Conservation (phyloP, 2,113 vertebrate species). For the Barbus barbus region DNA sequence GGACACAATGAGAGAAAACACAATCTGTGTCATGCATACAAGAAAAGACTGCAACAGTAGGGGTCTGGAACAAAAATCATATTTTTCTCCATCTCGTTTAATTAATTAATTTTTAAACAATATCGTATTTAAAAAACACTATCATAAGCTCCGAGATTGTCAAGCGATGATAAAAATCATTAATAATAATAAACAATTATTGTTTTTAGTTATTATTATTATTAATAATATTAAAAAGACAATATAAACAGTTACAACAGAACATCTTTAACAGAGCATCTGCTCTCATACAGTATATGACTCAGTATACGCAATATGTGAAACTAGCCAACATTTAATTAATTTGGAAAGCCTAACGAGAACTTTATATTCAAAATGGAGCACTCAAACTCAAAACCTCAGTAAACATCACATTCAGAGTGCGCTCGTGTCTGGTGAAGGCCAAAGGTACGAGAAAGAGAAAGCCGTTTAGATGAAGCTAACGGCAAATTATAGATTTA, state of each 20-base stretch:
- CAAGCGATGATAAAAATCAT: background rate
- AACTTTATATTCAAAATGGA: background rate
- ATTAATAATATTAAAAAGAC: too few relatives aligned
- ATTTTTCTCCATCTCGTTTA: background rate
- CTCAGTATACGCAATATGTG: background rate
- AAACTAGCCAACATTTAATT: background rate
- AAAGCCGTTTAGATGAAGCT: constrained; percentile 12
- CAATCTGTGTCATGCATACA: constrained; percentile 3
- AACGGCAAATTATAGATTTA: constrained; percentile 23
- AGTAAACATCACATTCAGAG: background rate
- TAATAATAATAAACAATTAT: too few relatives aligned
- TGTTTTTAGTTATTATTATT: too few relatives aligned
- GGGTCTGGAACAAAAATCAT: background rate
- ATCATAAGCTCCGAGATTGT: background rate
- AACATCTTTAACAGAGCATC: background rate
- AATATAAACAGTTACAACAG: too few relatives aligned
- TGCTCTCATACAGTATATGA: too few relatives aligned
- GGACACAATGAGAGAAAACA: background rate
- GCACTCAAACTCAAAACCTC: background rate
- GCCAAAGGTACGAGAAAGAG: background rate
- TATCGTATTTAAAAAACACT: too few relatives aligned
- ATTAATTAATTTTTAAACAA: too few relatives aligned
- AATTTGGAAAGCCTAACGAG: background rate
- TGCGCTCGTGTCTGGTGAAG: background rate
- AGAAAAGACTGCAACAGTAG: constrained; percentile 3